A percentile compares a stretch with the other conserved stretches of the same genome.
Conservation (phyloP, 2,888 invertebrate genomes). For the Campaea margaritaria region DNA sequence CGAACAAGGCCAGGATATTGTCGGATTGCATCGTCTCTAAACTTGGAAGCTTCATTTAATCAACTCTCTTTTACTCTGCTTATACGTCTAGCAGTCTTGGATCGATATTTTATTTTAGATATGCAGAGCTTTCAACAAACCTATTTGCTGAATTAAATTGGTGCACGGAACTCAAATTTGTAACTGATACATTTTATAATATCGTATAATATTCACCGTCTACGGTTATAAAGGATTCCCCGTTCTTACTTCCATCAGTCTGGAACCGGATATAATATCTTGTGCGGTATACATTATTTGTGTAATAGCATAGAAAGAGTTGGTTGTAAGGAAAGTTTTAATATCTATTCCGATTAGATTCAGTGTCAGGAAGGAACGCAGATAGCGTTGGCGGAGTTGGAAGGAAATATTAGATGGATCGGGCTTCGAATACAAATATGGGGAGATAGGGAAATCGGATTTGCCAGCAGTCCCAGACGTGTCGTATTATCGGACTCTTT, state of each 20-base stretch:
- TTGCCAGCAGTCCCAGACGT: slow-evolving; percentile 79
- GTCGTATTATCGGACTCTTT: slow-evolving; percentile 80
- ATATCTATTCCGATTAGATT: slow-evolving; percentile 86
- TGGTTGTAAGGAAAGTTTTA: slow-evolving; percentile 81
- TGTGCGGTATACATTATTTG: slow-evolving; percentile 50
- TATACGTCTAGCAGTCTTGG: slow-evolving; percentile 34
- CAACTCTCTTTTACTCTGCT: slow-evolving; percentile 47
- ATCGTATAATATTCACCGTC: no score
- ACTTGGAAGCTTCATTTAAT: slow-evolving; percentile 70
- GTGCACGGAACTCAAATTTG: no score
- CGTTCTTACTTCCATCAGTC: neutral
- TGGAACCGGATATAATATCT: slow-evolving; percentile 38
- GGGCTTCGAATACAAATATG: slow-evolving; percentile 84
- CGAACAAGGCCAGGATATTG: slow-evolving; percentile 57
- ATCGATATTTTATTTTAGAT: slow-evolving; percentile 6
- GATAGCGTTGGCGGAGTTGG: slow-evolving; percentile 80
- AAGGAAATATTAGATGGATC: slow-evolving; percentile 84
- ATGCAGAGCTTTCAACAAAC: no score
- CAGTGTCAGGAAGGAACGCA: slow-evolving; percentile 84
- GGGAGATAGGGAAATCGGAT: slow-evolving; percentile 84
- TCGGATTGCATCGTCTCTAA: slow-evolving; percentile 57
- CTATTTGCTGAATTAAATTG: no score
- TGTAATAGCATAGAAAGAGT: slow-evolving; percentile 59
- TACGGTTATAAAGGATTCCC: no score
- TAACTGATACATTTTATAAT: no score